These are phyloP conservation scores for Bufotes viridis DNA, from an alignment of 2,797 vertebrate species.

Conservation along the genomic window DNA sequence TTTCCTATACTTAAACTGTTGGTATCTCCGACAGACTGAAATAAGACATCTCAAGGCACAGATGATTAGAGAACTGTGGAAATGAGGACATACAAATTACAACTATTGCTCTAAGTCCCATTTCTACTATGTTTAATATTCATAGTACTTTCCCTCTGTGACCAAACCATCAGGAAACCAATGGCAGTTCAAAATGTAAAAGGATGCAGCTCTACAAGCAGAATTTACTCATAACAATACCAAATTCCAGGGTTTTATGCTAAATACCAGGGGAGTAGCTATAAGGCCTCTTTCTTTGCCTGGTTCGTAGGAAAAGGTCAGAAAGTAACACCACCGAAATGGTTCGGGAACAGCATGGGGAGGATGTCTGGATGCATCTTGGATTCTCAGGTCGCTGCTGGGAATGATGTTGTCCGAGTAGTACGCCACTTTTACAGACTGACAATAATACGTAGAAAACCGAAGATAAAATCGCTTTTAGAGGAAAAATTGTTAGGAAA, in stretches of 20 bases:
- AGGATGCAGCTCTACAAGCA: background rate
- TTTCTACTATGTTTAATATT: constrained; percentile 12
- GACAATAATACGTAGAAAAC: too few species aligned
- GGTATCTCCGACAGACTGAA: background rate
- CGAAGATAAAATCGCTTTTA: too few species aligned
- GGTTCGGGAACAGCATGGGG: too few species aligned
- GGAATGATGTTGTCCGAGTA: too few species aligned
- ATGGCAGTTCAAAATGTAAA: background rate
- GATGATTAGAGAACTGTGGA: constrained; percentile 9
- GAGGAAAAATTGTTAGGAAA: too few species aligned
- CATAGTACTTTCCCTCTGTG: constrained; percentile 19
- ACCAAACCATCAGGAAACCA: background rate
- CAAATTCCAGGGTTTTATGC: background rate
- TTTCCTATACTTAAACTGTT: background rate
- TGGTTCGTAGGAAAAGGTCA: too few species aligned
- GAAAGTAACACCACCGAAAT: too few species aligned
- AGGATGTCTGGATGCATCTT: too few species aligned
- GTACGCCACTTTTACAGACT: too few species aligned
- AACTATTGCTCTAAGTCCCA: constrained; percentile 29
- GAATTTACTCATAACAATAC: background rate
- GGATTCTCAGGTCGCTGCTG: too few species aligned
- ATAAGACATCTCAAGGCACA: constrained; percentile 19
- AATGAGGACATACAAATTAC: constrained; percentile 15
- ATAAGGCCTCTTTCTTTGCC: too few species aligned
- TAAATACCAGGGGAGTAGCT: too few species aligned